These are phyloP conservation scores for Trissolcus basalis DNA, from an alignment of 1,140 invertebrate species.

Conservation along the genomic window DNA sequence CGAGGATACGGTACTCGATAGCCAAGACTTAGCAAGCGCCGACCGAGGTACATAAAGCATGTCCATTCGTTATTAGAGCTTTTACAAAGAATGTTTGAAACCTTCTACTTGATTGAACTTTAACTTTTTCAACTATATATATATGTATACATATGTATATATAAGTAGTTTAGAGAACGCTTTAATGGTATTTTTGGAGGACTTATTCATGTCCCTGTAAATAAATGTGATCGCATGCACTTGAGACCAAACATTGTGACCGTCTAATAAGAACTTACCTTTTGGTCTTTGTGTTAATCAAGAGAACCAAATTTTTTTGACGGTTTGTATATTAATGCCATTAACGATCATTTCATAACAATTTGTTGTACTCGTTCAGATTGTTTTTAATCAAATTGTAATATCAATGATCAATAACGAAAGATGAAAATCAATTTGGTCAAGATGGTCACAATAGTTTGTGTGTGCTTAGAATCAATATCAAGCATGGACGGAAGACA, in stretches of 20 bases:
- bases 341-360: slow-evolving; percentile 2
- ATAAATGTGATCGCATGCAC: slow-evolving; percentile 59
- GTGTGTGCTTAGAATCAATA: slow-evolving; percentile 77
- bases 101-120: too few species aligned
- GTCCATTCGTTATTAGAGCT: too few species aligned
- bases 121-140: too few species aligned
- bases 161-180: background rate
- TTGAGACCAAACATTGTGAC: slow-evolving; percentile 73
- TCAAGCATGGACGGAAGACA: slow-evolving; percentile 79
- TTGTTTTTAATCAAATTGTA: slow-evolving; percentile 10
- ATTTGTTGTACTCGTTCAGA: slow-evolving; percentile 18
- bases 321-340: background rate
- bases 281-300: slow-evolving; percentile 5
- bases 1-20: slow-evolving; percentile 86
- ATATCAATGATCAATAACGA: too few species aligned
- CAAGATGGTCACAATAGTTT: slow-evolving; percentile 76
- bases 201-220: slow-evolving; percentile 3
- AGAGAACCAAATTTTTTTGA: slow-evolving; percentile 30
- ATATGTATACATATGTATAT: too few species aligned
- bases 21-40: slow-evolving; percentile 85
- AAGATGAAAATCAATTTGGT: too few species aligned
- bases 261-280: slow-evolving; percentile 71
- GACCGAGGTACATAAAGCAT: slow-evolving; percentile 80
- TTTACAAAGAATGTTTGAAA: too few species aligned
- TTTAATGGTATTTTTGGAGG: background rate